Percentiles rank a stretch among this genome's conserved stretches.
phyloP scores from a whole-genome alignment of 2,888 invertebrate species.

The Oxyteleia sp. region DNA sequence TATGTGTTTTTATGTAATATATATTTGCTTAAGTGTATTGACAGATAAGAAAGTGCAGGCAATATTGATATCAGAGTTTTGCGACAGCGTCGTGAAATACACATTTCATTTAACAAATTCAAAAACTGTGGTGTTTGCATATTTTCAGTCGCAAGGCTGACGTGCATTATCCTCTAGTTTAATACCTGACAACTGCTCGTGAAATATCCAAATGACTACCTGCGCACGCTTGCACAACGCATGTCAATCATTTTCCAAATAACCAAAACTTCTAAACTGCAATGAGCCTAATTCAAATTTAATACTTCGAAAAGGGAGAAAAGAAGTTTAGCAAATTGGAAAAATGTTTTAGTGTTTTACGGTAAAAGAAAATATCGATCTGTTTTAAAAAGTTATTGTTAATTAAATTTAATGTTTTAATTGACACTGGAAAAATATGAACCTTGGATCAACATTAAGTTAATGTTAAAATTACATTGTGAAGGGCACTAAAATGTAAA shows the following conservation, averaged over 20 bases:
- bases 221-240: slow-evolving; percentile 25
- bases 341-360: too few relatives aligned
- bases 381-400: too few relatives aligned
- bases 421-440: too few relatives aligned
- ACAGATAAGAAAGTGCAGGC: slow-evolving; percentile 20
- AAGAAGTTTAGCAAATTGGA: background rate
- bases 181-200: slow-evolving; percentile 52
- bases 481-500: too few relatives aligned
- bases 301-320: background rate
- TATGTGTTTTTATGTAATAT: background rate
- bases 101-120: slow-evolving; percentile 13
- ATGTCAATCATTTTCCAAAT: slow-evolving; percentile 62
- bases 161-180: slow-evolving; percentile 48
- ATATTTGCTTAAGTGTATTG: background rate
- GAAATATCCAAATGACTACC: slow-evolving; percentile 54
- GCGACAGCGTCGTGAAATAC: slow-evolving; percentile 4
- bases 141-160: slow-evolving; percentile 15
- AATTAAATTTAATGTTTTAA: too few relatives aligned
- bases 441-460: too few relatives aligned
- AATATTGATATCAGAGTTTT: background rate
- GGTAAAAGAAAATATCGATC: too few relatives aligned
- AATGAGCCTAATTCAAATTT: slow-evolving; percentile 40
- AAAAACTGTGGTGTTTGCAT: background rate
- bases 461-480: too few relatives aligned
- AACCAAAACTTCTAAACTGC: slow-evolving; percentile 33